Percentiles rank a stretch among this genome's conserved stretches.
Conservation (phyloP, 2,113 vertebrate genomes). For the Nansenia antarctica region DNA sequence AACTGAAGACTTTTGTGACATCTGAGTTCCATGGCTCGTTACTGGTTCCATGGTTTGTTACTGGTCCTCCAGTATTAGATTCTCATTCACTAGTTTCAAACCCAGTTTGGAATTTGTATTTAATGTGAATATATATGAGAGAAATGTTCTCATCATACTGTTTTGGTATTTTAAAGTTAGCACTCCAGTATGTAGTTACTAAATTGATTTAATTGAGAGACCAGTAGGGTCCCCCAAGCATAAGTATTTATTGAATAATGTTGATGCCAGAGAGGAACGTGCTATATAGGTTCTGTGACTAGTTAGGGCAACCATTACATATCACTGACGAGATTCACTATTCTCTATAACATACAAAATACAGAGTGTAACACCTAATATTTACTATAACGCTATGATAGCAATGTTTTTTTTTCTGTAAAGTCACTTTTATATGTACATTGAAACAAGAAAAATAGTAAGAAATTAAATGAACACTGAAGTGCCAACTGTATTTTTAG, state of each 20-base stretch:
- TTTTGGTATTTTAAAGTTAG: background rate
- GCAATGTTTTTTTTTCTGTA: background rate
- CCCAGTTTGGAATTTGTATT: background rate
- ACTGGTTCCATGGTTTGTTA: too few relatives aligned
- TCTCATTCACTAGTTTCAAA: background rate
- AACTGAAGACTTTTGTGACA: background rate
- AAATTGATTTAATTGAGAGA: background rate
- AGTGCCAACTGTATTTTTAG: constrained; percentile 15
- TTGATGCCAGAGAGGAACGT: background rate
- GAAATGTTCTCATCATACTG: background rate
- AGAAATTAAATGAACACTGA: constrained; percentile 2
- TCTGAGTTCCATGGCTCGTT: too few relatives aligned
- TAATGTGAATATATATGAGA: background rate
- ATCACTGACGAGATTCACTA: background rate
- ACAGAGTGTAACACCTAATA: background rate
- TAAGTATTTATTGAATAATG: background rate
- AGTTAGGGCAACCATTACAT: background rate
- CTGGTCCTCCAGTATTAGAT: background rate
- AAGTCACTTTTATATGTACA: background rate
- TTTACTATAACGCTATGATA: background rate
- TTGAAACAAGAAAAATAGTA: background rate
- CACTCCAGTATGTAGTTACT: background rate
- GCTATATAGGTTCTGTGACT: background rate
- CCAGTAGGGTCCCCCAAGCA: background rate
- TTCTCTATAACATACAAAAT: background rate